Evolutionary conservation across 2,888 invertebrate genomes (phyloP), one percentile per base, ranked within the genome.

Genomic region (Synanthedon andrenaeformis): DNA sequence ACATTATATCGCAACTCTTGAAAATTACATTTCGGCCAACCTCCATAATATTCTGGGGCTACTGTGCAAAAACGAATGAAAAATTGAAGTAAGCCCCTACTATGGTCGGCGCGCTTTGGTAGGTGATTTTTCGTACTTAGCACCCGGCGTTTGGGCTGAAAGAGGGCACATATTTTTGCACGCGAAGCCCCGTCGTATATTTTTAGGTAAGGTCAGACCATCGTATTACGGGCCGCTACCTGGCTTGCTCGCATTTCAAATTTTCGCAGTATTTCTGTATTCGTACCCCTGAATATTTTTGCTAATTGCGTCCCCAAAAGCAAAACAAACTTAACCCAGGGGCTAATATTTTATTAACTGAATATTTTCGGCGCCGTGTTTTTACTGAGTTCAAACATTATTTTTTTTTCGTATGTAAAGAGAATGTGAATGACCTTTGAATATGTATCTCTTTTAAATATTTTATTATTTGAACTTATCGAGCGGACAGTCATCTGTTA

Each of bases 111-210:
- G 57, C 23, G 55, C 53, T 53, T 53, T 54, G 57, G 53, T 50
- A 52, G 57, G 57, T 55, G 57, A 57, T 57, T 57, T 57, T 57
- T 57, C 55, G 53, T 57, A 53, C 55, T 57, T 57, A 57, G 48
- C 52, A 49, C 51, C 51, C 52, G 57, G 55, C 49, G 17, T 57
- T 55, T 55, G 55, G 53, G 51, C 35, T 35, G 51, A 54, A 52
- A 49, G 49, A 14, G 49, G 19, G 23, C 13, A 17, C 49, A 49
- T 49, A 49, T 49, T 49, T 49, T 23, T 49, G 49, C 12, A 19
- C 49, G 49, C 49, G 17, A 17, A 49, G 23, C 49, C 23, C 49
- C 14, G 45, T 45, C 45, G 45, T 45, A 45, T 45, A 45, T 45
- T 45, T 45, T 45, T 45, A 45, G 45, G 45, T 45, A 13, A 45